A percentile compares a stretch with the other conserved stretches of the same genome.
phyloP scores from a whole-genome alignment of 2,113 vertebrate genomes.

The Cranoglanis bouderius region DNA sequence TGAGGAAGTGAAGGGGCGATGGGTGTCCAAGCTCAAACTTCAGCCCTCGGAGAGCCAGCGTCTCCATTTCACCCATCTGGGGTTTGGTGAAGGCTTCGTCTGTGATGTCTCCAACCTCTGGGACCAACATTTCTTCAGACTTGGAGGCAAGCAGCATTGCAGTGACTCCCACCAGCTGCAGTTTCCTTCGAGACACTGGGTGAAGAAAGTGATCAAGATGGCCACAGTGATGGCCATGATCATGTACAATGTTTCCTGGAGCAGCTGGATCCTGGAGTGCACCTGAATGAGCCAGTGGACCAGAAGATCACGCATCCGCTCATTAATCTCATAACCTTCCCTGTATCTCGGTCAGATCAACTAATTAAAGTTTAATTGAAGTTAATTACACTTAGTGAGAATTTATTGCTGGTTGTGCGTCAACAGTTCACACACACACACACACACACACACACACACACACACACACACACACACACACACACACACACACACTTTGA shows the following conservation, averaged over 20 bases:
- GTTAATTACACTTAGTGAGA: too few species aligned
- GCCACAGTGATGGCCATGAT: slow-evolving; percentile 83
- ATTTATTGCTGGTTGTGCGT: too few species aligned
- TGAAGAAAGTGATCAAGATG: slow-evolving; percentile 90
- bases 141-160: slow-evolving; percentile 89
- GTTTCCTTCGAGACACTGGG: slow-evolving; percentile 80
- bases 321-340: slow-evolving; percentile 79
- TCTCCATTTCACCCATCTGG: slow-evolving; percentile 90
- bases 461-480: too few species aligned
- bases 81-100: slow-evolving; percentile 82
- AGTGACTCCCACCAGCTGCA: slow-evolving; percentile 89
- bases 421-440: too few species aligned
- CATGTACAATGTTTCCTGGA: slow-evolving; percentile 89
- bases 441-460: too few species aligned
- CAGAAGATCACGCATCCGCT: slow-evolving; percentile 85
- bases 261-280: slow-evolving; percentile 85
- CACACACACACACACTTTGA: neutral
- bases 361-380: too few species aligned
- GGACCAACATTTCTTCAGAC: slow-evolving; percentile 88
- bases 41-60: slow-evolving; percentile 76
- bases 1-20: slow-evolving; percentile 87
- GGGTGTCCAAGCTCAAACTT: slow-evolving; percentile 87
- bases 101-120: slow-evolving; percentile 86
- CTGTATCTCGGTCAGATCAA: slow-evolving; percentile 77
- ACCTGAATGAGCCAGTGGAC: slow-evolving; percentile 95